Evolutionary conservation across 2,113 vertebrate genomes (phyloP), one percentile per base, ranked within the genome.

Genomic region (Tachycineta bicolor): DNA sequence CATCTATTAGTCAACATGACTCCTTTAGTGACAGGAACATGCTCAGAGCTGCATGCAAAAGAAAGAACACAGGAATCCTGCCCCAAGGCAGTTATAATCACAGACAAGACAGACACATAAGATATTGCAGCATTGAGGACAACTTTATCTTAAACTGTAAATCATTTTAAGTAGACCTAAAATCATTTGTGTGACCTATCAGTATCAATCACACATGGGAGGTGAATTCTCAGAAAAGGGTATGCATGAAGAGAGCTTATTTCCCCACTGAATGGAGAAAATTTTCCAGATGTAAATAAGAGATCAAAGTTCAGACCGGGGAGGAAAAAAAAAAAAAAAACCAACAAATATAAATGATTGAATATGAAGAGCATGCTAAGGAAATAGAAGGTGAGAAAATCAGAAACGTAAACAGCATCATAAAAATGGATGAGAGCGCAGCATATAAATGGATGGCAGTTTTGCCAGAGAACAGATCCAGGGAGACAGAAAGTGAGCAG

Each of bases 131-230:
- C 81, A 52, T 52, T 83, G 60, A 75, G 75, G 73, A 94, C 29
- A 33, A 89, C 76, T 92, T 90, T 87, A 86, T 87, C 86, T 89
- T 52, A 81, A 81, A 68, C 44, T 37, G 49, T 81, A 94, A 94
- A 87, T 79, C 44, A 91, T 78, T 92, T 84, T 91, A 92, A 87
- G 80, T 89, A 80, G 68, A 83, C 17, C 50, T 73, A 88, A 88
- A 92, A 94, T 84, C 28, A 87, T 89, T 84, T 92, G 39, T 63
- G 75, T 89, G 80, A n/a, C 69, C 83, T 84, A 81, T 82, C 65
- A 69, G 22, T 64, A 89, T 84, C 58, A 75, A 60, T 82, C 62
- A 89, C 5, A 63, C 37, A 49, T 8, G 31, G 68, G 26, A 71
- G 84, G 71, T 2, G 6, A 70, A 37, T 59, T 84, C 44, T 78